phyloP scores from a whole-genome alignment of 2,797 vertebrate genomes.

The Merluccius polli region DNA sequence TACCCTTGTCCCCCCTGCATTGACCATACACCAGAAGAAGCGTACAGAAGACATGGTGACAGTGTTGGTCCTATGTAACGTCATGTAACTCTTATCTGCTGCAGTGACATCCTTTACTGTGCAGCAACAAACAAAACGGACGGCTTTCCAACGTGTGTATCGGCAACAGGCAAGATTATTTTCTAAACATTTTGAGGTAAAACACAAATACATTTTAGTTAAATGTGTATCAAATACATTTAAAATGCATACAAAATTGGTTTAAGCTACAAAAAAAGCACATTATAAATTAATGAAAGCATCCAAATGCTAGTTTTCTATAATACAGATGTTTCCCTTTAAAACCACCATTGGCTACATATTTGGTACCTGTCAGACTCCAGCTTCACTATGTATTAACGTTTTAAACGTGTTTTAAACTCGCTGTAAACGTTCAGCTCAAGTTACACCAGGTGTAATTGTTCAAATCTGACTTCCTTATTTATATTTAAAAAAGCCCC shows the following conservation, averaged over 20 bases:
- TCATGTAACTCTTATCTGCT: background rate
- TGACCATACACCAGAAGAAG: background rate
- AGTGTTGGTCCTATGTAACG: background rate
- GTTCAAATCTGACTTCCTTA: background rate
- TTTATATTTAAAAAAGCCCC: background rate
- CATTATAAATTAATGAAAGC: background rate
- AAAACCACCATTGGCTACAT: no score
- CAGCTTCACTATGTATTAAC: background rate
- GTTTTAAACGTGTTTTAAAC: background rate
- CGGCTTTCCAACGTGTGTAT: background rate
- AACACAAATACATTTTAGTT: background rate
- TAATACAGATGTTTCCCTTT: conserved; percentile 20
- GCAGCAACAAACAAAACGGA: background rate
- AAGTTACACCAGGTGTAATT: background rate
- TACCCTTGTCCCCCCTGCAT: background rate
- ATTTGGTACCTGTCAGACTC: background rate
- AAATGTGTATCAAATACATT: background rate
- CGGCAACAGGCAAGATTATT: background rate
- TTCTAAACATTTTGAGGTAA: background rate
- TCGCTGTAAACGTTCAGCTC: no score
- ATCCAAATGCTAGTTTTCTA: background rate
- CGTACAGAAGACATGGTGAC: background rate
- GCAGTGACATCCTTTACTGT: background rate
- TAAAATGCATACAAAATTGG: background rate
- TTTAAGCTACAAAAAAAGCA: background rate